These are phyloP conservation scores for Poicephalus meyeri DNA, from an alignment of 2,113 vertebrate species.

Conservation along the genomic window DNA sequence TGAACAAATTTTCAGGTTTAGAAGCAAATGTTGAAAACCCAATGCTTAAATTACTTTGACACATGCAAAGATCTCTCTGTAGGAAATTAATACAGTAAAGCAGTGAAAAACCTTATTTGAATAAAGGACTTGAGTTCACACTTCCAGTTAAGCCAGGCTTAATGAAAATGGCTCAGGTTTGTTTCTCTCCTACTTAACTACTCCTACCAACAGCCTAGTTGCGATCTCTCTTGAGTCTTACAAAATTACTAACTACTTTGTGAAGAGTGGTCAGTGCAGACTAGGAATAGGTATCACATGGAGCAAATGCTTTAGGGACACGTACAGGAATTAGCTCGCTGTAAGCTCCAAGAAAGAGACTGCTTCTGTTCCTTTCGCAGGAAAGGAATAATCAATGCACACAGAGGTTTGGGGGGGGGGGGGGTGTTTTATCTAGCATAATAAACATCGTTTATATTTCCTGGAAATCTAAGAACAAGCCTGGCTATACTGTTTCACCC, in stretches of 20 bases:
- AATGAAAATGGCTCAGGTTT: accelerated
- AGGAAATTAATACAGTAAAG: neutral
- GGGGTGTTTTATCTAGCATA: neutral
- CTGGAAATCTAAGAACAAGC: neutral
- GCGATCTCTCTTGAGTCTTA: neutral
- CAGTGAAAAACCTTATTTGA: neutral
- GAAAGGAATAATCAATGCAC: neutral
- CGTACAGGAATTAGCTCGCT: neutral
- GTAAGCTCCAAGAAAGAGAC: neutral
- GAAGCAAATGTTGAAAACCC: neutral
- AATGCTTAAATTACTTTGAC: neutral
- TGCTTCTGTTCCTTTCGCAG: neutral
- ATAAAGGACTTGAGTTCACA: accelerated
- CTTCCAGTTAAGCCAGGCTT: neutral
- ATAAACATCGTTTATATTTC: neutral
- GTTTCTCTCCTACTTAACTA: neutral
- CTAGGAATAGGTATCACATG: neutral
- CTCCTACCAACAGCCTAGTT: neutral
- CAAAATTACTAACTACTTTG: neutral
- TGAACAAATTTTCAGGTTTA: neutral
- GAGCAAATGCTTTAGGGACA: neutral
- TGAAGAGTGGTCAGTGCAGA: neutral
- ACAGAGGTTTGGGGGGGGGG: neutral
- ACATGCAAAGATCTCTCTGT: neutral
- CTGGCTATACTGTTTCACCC: neutral